phyloP scores from a whole-genome alignment of 2,113 vertebrate species.

The Romanogobio albipinnatus region DNA sequence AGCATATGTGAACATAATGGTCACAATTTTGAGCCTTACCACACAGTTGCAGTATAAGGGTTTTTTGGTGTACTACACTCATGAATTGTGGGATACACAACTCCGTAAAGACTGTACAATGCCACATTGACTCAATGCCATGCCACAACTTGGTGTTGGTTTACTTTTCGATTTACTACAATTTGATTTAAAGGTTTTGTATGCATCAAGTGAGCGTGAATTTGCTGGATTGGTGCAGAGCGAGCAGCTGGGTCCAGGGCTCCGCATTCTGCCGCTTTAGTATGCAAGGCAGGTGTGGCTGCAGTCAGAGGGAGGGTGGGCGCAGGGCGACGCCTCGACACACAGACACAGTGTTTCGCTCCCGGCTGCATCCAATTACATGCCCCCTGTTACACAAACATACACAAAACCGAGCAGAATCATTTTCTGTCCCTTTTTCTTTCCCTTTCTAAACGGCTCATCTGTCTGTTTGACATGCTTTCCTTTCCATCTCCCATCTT shows the following conservation, averaged over 20 bases:
- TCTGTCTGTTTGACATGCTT: not conserved
- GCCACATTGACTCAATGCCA: not conserved
- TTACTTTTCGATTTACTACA: not conserved
- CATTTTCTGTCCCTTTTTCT: not conserved
- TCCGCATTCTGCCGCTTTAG: conserved; percentile 75
- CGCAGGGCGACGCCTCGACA: conserved; percentile 44
- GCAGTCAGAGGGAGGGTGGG: conserved; percentile 68
- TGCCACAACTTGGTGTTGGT: not conserved
- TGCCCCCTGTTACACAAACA: conserved; percentile 8
- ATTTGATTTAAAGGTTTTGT: not conserved
- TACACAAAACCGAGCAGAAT: not conserved
- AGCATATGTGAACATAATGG: no score
- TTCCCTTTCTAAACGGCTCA: not conserved
- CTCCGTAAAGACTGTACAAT: conserved; percentile 13
- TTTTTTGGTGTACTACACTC: not conserved
- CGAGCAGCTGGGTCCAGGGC: conserved; percentile 46
- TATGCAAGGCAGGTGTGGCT: conserved; percentile 85
- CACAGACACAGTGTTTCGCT: conserved; percentile 15
- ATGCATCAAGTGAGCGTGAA: conserved; percentile 29
- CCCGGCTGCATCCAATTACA: conserved; percentile 37
- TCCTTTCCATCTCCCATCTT: not conserved
- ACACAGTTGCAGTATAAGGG: not conserved
- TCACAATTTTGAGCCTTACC: no score
- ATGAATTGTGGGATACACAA: not conserved
- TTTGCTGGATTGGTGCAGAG: conserved; percentile 55